phyloP scores from a whole-genome alignment of 2,888 invertebrate species.

The Aquatica leii region DNA sequence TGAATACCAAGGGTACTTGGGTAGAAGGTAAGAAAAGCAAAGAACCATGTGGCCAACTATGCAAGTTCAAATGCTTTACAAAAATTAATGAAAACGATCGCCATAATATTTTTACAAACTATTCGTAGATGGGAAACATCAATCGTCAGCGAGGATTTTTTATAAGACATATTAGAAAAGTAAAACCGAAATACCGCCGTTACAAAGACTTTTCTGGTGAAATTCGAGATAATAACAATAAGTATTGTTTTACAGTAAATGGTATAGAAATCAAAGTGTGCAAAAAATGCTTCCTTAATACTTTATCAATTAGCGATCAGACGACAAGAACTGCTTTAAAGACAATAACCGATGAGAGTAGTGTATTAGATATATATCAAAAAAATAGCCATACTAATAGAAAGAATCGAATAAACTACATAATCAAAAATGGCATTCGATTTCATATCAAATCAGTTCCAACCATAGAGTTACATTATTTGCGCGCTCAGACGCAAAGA shows the following conservation, averaged over 20 bases:
- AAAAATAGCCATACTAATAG: background rate
- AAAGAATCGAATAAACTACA: background rate
- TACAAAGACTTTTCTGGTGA: background rate
- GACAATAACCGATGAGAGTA: background rate
- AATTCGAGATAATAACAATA: slow-evolving; percentile 2
- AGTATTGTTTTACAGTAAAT: background rate
- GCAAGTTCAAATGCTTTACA: too few relatives aligned
- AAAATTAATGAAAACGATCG: too few relatives aligned
- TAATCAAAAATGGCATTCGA: background rate
- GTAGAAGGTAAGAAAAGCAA: too few relatives aligned
- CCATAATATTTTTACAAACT: too few relatives aligned
- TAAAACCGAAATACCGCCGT: background rate
- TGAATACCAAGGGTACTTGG: too few relatives aligned
- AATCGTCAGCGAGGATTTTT: background rate
- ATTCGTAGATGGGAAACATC: too few relatives aligned
- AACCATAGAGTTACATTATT: too few relatives aligned
- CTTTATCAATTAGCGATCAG: background rate
- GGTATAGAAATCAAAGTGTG: background rate
- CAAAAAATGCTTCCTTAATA: background rate
- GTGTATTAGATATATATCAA: background rate
- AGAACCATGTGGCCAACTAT: too few relatives aligned
- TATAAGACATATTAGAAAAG: background rate
- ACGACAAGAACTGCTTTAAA: background rate
- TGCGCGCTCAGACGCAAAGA: too few relatives aligned
- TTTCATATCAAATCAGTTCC: slow-evolving; percentile 6